Percentiles rank a stretch among this genome's conserved stretches.
Evolutionary conservation across 2,113 vertebrate species (phyloP).

Genomic region (Poecilia latipinna): DNA sequence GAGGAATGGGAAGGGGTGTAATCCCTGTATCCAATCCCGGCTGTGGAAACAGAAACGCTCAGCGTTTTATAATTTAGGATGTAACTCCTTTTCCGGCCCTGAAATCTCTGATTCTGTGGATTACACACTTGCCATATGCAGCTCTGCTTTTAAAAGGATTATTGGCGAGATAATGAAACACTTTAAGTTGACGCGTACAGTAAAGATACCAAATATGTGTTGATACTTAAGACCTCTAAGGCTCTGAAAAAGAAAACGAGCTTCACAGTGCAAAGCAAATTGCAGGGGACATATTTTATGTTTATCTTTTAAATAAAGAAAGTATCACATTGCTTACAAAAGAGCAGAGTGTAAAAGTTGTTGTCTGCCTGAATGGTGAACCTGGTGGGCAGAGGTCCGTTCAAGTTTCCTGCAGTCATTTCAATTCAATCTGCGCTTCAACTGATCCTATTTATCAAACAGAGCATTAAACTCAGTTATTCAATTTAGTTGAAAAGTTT

Average conservation of each 20-base stretch:
- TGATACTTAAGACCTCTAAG: constrained; percentile 2
- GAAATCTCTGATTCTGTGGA: constrained; percentile 49
- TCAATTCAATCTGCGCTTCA: too few relatives aligned
- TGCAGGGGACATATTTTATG: too few relatives aligned
- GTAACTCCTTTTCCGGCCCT: constrained; percentile 21
- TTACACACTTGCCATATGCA: constrained; percentile 51
- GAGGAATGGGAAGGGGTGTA: constrained; percentile 31
- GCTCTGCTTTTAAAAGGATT: constrained; percentile 55
- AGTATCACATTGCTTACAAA: too few relatives aligned
- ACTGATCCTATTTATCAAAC: too few relatives aligned
- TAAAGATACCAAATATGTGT: constrained; percentile 20
- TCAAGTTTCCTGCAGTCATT: too few relatives aligned
- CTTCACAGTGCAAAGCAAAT: neutral
- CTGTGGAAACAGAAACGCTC: constrained; percentile 51
- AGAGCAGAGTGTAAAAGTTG: too few relatives aligned
- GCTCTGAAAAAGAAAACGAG: neutral
- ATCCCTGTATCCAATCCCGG: constrained; percentile 71
- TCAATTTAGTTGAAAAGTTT: too few relatives aligned
- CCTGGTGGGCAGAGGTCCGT: too few relatives aligned
- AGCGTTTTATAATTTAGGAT: constrained; percentile 33
- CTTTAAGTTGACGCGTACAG: constrained; percentile 33
- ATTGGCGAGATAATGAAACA: constrained; percentile 29
- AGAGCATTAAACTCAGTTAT: too few relatives aligned
- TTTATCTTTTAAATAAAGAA: too few relatives aligned
- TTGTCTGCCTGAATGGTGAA: too few relatives aligned